Evolutionary conservation across 2,797 vertebrate species (phyloP).

Genomic region (Dermochelys coriacea): DNA sequence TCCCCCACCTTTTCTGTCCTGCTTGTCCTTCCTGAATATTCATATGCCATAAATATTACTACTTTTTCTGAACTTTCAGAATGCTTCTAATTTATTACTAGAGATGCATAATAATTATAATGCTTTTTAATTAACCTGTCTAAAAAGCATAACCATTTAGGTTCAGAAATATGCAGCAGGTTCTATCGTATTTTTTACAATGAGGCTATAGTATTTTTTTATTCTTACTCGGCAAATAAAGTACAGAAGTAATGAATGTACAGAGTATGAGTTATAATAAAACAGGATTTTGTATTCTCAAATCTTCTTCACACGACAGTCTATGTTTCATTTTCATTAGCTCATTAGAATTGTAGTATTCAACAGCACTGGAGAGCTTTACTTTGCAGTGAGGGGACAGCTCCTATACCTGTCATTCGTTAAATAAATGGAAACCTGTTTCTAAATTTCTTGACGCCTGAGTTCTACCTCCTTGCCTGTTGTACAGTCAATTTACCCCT

Average conservation of each 20-base stretch:
- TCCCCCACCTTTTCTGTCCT: too few species aligned
- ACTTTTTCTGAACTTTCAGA: conserved; percentile 46
- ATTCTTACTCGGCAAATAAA: conserved; percentile 55
- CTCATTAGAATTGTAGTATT: not conserved
- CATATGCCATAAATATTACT: conserved; percentile 39
- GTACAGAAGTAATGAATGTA: not conserved
- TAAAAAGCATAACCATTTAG: conserved; percentile 6
- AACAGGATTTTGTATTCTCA: not conserved
- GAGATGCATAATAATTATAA: conserved; percentile 29
- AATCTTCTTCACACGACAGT: not conserved
- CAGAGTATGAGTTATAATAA: not conserved
- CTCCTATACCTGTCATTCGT: not conserved
- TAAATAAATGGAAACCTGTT: not conserved
- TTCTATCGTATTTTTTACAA: not conserved
- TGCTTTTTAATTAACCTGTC: conserved; percentile 13
- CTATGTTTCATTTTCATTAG: not conserved
- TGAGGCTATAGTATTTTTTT: conserved; percentile 46
- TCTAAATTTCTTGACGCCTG: not conserved
- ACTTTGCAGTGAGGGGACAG: not conserved
- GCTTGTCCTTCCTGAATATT: too few species aligned
- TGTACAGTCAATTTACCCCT: not conserved
- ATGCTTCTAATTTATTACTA: not conserved
- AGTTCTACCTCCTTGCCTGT: fast-evolving
- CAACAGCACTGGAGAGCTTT: not conserved
- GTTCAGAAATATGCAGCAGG: conserved; percentile 40